These are phyloP conservation scores for Amphiura filiformis DNA, from an alignment of 35 echinoderm and acorn worm species.

Conservation along the genomic window DNA sequence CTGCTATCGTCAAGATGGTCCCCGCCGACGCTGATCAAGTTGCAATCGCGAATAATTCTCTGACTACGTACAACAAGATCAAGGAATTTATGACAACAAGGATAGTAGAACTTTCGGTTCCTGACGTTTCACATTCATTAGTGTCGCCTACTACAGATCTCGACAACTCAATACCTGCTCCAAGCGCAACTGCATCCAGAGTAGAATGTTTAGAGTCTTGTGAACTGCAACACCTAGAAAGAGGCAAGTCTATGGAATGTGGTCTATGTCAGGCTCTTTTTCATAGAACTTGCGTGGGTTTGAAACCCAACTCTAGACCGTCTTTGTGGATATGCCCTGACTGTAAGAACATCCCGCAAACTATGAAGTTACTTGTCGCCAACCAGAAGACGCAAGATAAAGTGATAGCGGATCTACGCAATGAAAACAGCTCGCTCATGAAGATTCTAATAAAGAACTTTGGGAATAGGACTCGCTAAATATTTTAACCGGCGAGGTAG, in stretches of 20 bases:
- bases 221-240: background rate
- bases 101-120: too few relatives aligned
- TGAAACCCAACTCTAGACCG: background rate
- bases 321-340: background rate
- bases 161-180: too few relatives aligned
- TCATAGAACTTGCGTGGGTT: background rate
- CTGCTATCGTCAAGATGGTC: too few relatives aligned
- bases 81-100: too few relatives aligned
- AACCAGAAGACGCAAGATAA: background rate
- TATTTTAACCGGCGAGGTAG: too few relatives aligned
- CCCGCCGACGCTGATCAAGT: too few relatives aligned
- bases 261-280: background rate
- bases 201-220: background rate
- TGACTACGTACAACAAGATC: too few relatives aligned
- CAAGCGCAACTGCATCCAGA: background rate
- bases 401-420: background rate
- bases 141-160: too few relatives aligned
- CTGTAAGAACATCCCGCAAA: background rate
- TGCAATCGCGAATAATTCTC: too few relatives aligned
- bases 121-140: too few relatives aligned
- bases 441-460: too few relatives aligned
- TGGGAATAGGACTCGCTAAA: too few relatives aligned
- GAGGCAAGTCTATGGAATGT: background rate
- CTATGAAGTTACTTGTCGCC: background rate
- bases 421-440: background rate